A percentile compares a stretch with the other conserved stretches of the same genome.
Conservation (phyloP, 2,888 invertebrate genomes). For the Dasysyrphus albostriatus region DNA sequence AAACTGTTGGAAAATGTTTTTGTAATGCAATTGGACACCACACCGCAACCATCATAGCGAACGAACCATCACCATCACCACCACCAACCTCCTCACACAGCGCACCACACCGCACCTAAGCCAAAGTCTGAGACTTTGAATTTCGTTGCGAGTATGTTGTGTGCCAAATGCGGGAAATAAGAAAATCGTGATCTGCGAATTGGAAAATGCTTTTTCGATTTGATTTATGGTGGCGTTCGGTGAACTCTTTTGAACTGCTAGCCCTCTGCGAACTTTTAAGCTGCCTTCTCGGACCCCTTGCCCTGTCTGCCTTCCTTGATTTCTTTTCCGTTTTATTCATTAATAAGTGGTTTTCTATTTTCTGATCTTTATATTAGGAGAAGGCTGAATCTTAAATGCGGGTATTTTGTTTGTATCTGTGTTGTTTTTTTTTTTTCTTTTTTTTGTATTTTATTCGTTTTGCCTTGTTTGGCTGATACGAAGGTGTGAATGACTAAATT, state of each 20-base stretch:
- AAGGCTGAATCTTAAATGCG: slow-evolving; percentile 26
- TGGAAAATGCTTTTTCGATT: slow-evolving; percentile 75
- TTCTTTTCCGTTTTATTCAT: neutral
- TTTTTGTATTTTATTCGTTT: neutral
- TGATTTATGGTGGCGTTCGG: slow-evolving; percentile 68
- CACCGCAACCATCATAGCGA: neutral
- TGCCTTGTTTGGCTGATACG: slow-evolving; percentile 28
- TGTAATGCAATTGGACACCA: slow-evolving; percentile 71
- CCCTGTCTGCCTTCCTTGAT: neutral
- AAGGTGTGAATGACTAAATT: slow-evolving; percentile 61
- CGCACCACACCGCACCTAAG: neutral
- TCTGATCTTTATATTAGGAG: slow-evolving; percentile 66
- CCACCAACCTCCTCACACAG: neutral
- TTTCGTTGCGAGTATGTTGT: slow-evolving; percentile 31
- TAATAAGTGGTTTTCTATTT: slow-evolving; percentile 64
- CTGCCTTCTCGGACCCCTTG: neutral
- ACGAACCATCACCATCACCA: neutral
- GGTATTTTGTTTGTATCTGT: slow-evolving; percentile 39
- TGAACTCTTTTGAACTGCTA: slow-evolving; percentile 42
- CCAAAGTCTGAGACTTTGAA: slow-evolving; percentile 1
- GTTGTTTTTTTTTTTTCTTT: no score
- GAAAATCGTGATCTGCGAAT: slow-evolving; percentile 75
- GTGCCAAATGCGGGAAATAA: slow-evolving; percentile 72
- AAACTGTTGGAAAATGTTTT: slow-evolving; percentile 40
- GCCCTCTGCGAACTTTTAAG: slow-evolving; percentile 62